Conservation (phyloP, 2,113 vertebrate species). For the Uria lomvia region DNA sequence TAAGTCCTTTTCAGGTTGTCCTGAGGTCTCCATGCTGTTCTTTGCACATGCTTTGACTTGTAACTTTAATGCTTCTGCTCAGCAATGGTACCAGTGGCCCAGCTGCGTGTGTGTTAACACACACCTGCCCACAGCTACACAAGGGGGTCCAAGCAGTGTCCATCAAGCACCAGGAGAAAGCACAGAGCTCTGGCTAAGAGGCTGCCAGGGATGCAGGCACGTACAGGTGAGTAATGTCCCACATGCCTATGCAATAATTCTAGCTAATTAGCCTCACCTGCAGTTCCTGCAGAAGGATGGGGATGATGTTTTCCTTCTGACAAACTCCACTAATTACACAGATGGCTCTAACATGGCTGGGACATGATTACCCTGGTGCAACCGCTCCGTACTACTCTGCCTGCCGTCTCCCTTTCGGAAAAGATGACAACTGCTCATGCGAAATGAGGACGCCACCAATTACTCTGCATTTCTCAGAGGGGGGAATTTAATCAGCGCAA, state of each 20-base stretch:
- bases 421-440: neutral
- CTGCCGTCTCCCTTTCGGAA: neutral
- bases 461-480: neutral
- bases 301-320: neutral
- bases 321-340: neutral
- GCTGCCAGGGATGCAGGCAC: neutral
- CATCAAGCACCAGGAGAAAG: neutral
- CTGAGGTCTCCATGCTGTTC: neutral
- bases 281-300: neutral
- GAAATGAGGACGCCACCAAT: neutral
- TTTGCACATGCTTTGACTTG: neutral
- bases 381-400: neutral
- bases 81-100: fast-evolving
- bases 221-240: neutral
- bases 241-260: neutral
- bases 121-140: fast-evolving
- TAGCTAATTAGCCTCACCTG: neutral
- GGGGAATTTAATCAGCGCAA: neutral
- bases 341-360: neutral
- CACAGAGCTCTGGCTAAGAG: neutral
- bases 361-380: neutral
- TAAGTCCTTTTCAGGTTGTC: neutral
- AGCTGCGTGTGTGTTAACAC: neutral
- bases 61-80: neutral
- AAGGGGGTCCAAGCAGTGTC: fast-evolving